These are phyloP conservation scores for Basileuterus tristriatus DNA, from an alignment of 2,797 vertebrate species.

Conservation along the genomic window DNA sequence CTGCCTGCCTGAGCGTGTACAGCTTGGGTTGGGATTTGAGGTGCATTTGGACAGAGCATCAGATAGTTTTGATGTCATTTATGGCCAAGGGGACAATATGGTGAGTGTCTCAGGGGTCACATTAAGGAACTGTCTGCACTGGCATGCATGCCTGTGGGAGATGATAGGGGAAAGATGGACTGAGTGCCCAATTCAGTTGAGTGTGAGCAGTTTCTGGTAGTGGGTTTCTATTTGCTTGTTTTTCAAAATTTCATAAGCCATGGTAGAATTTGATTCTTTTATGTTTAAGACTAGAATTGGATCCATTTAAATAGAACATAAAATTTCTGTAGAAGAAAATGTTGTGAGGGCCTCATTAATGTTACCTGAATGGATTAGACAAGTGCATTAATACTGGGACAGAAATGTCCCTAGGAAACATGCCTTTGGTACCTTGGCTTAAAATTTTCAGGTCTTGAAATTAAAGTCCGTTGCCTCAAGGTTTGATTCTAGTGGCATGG, in stretches of 20 bases:
- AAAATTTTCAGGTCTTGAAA: not conserved
- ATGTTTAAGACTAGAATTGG: not conserved
- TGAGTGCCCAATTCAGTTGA: rapidly evolving
- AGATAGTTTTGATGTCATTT: not conserved
- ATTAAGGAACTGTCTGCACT: not conserved
- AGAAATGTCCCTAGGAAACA: not conserved
- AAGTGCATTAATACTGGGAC: not conserved
- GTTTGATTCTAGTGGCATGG: not conserved
- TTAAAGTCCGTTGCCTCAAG: not conserved
- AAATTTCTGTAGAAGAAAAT: not conserved
- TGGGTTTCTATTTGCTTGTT: not conserved
- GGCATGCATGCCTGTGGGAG: not conserved
- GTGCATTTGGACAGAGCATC: not conserved
- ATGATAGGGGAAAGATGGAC: not conserved
- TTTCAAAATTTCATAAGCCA: rapidly evolving
- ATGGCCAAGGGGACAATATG: not conserved
- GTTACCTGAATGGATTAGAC: not conserved
- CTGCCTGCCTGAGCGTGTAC: not conserved
- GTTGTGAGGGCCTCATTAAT: not conserved
- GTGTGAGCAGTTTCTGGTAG: not conserved
- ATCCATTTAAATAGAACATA: not conserved
- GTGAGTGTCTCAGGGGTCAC: not conserved
- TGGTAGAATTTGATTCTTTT: not conserved
- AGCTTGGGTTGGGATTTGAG: not conserved
- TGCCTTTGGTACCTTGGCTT: not conserved